phyloP scores from a whole-genome alignment of 2,797 vertebrate species.

The Macroramphosus scolopax region DNA sequence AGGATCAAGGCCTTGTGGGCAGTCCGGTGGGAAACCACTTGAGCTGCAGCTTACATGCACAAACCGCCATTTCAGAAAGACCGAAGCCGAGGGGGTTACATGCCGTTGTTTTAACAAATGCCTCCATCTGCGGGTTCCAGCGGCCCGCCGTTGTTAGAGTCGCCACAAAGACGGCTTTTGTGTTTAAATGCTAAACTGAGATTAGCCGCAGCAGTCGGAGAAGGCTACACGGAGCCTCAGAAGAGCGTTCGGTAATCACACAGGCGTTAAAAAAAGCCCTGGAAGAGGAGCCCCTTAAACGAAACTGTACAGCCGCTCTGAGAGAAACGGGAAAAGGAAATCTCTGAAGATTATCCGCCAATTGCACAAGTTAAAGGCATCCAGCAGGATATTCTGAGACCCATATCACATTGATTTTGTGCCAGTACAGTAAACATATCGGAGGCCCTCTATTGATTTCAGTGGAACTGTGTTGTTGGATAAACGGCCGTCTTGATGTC shows the following conservation, averaged over 20 bases:
- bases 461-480: constrained; percentile 20
- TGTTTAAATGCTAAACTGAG: constrained; percentile 76
- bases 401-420: constrained; percentile 50
- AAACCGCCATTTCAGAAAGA: constrained; percentile 42
- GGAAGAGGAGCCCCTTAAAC: constrained; percentile 48
- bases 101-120: constrained; percentile 51
- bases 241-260: constrained; percentile 44
- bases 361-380: constrained; percentile 49
- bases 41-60: constrained; percentile 57
- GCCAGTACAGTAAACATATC: constrained; percentile 42
- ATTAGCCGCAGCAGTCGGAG: constrained; percentile 61
- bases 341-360: constrained; percentile 60
- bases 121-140: constrained; percentile 47
- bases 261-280: constrained; percentile 28
- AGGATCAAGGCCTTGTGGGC: constrained; percentile 13
- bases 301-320: constrained; percentile 31
- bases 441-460: constrained; percentile 43
- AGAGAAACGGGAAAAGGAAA: constrained; percentile 46
- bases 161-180: constrained; percentile 67
- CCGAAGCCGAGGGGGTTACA: constrained; percentile 30
- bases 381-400: constrained; percentile 45
- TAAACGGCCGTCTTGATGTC: constrained; percentile 34
- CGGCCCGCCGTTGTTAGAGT: constrained; percentile 54
- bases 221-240: constrained; percentile 44
- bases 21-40: constrained; percentile 26